Conservation (phyloP, 2,797 vertebrate species). For the Tokudaia tokunoshimensis region DNA sequence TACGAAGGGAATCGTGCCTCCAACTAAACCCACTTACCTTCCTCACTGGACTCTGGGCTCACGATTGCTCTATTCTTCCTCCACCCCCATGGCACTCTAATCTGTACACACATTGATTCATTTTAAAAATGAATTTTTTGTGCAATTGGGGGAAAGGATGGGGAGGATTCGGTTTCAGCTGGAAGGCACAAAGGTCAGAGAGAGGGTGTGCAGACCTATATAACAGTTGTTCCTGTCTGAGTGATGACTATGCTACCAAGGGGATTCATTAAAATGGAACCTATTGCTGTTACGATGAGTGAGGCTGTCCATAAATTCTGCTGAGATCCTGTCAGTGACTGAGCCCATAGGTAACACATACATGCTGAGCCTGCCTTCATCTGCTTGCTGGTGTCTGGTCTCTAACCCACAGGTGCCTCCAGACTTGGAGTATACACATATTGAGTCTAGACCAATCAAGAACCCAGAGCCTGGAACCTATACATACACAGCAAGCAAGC, state of each 20-base stretch:
- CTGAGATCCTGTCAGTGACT: slow-evolving; percentile 59
- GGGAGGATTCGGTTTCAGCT: slow-evolving; percentile 71
- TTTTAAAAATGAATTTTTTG: slow-evolving; percentile 80
- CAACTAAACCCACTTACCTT: slow-evolving; percentile 59
- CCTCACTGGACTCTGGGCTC: slow-evolving; percentile 38
- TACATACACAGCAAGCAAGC: neutral
- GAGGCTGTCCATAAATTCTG: slow-evolving; percentile 72
- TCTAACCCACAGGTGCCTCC: rapidly evolving
- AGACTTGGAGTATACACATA: neutral
- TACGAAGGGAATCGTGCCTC: slow-evolving; percentile 77
- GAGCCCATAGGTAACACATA: slow-evolving; percentile 58
- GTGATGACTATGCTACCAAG: slow-evolving; percentile 68
- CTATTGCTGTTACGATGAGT: slow-evolving; percentile 56
- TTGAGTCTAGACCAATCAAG: neutral
- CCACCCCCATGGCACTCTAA: neutral
- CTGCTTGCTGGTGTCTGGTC: slow-evolving; percentile 40
- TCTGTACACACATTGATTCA: slow-evolving; percentile 59
- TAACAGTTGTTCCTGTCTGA: slow-evolving; percentile 76
- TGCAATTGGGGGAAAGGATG: slow-evolving; percentile 59
- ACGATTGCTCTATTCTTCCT: slow-evolving; percentile 45
- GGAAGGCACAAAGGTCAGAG: slow-evolving; percentile 77
- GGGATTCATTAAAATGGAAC: slow-evolving; percentile 80
- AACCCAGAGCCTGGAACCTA: neutral
- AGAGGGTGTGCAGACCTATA: slow-evolving; percentile 51
- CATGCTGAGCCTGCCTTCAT: neutral